Percentiles rank a stretch among this genome's conserved stretches.
Evolutionary conservation across 1,140 invertebrate species (phyloP).

Genomic region (Heliconius melpomene): DNA sequence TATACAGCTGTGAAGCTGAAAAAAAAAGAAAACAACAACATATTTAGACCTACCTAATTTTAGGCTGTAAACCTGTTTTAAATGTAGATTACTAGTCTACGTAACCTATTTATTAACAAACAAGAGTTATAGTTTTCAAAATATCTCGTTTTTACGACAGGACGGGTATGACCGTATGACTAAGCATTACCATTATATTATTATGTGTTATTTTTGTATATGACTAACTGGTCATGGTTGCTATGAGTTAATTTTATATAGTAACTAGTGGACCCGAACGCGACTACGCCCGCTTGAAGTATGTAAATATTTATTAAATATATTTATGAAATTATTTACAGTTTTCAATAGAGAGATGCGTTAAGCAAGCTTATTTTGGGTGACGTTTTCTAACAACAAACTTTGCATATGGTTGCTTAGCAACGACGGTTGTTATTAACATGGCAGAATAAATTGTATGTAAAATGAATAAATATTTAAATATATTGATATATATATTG

Average conservation of each 20-base stretch:
- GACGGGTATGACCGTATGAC: conserved; percentile 11
- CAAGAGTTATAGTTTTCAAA: conserved; percentile 38
- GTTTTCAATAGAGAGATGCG: too few species aligned
- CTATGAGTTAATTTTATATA: not conserved
- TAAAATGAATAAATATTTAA: too few species aligned
- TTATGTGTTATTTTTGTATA: conserved; percentile 19
- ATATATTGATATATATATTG: too few species aligned
- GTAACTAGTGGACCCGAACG: too few species aligned
- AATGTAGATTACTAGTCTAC: conserved; percentile 37
- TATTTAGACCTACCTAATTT: not conserved
- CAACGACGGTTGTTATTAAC: too few species aligned
- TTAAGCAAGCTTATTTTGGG: too few species aligned
- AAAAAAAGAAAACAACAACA: not conserved
- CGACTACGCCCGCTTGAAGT: too few species aligned
- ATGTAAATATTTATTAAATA: too few species aligned
- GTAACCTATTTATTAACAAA: conserved; percentile 33
- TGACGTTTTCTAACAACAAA: too few species aligned
- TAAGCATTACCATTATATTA: not conserved
- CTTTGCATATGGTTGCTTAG: too few species aligned
- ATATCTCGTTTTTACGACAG: conserved; percentile 37
- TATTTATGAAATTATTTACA: too few species aligned
- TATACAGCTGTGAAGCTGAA: not conserved
- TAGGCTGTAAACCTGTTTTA: conserved; percentile 12
- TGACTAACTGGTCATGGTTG: not conserved
- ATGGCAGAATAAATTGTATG: too few species aligned